Percentiles rank a stretch among this genome's conserved stretches.
phyloP scores from a whole-genome alignment of 2,888 invertebrate genomes.

The Brachycybe producta region DNA sequence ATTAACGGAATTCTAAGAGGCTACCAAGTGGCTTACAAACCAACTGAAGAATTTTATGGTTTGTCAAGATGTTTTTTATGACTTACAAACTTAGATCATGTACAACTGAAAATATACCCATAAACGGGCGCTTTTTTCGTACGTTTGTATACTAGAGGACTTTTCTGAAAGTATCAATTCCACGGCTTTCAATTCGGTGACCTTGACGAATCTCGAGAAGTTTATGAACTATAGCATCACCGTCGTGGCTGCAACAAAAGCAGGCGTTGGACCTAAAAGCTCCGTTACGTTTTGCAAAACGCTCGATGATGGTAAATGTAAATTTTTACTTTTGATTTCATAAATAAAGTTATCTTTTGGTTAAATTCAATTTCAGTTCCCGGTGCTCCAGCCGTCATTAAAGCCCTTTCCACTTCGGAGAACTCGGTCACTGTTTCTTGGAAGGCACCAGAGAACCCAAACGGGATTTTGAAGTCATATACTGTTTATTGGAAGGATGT shows the following conservation, averaged over 20 bases:
- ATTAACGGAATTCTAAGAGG: constrained; percentile 44
- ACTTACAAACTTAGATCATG: no score
- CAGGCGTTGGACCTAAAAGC: constrained; percentile 37
- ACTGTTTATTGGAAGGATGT: constrained; percentile 11
- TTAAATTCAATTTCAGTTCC: constrained; percentile 10
- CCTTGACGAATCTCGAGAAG: constrained; percentile 27
- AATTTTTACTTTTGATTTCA: constrained; percentile 10
- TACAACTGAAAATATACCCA: no score
- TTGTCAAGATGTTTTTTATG: constrained; percentile 15
- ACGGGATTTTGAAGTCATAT: constrained; percentile 14
- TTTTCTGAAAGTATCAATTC: not conserved
- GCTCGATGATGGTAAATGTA: constrained; percentile 34
- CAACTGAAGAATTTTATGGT: constrained; percentile 25
- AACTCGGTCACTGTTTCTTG: constrained; percentile 14
- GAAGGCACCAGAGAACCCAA: constrained; percentile 13
- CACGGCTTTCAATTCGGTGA: not conserved
- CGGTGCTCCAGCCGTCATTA: constrained; percentile 11
- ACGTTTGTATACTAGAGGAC: not conserved
- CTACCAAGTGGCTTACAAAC: constrained; percentile 57
- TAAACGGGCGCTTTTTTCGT: no score
- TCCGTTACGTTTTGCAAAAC: constrained; percentile 33
- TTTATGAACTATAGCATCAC: constrained; percentile 38
- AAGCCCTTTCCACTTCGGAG: constrained; percentile 1
- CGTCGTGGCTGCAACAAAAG: constrained; percentile 36
- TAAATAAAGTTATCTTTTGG: not conserved